Conservation (phyloP, 2,113 vertebrate species). For the Megalops atlanticus region DNA sequence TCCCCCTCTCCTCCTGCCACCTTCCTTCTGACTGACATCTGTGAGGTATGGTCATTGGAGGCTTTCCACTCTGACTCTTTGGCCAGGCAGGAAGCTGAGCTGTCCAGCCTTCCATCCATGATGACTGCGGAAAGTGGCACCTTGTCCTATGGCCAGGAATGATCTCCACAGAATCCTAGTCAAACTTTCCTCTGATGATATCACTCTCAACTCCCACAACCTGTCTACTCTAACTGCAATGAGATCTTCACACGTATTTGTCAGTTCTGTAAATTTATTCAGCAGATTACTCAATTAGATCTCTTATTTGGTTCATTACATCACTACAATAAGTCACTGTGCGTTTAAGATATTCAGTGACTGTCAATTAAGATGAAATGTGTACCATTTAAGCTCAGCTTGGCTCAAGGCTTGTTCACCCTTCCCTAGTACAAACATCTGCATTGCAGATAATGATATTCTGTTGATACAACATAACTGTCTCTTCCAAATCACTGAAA, state of each 20-base stretch:
- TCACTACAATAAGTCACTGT: neutral
- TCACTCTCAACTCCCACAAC: neutral
- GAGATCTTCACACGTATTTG: too few relatives aligned
- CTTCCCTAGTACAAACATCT: neutral
- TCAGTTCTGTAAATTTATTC: too few relatives aligned
- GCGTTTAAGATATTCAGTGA: neutral
- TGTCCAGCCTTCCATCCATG: neutral
- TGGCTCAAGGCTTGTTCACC: neutral
- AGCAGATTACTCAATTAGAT: too few relatives aligned
- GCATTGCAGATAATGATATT: neutral
- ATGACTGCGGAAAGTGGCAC: neutral
- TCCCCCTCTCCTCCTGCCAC: too few relatives aligned
- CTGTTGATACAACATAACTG: neutral
- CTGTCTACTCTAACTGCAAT: neutral
- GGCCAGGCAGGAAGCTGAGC: neutral
- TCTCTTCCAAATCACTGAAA: too few relatives aligned
- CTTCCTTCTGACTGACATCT: too few relatives aligned
- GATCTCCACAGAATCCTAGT: neutral
- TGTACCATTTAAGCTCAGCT: neutral
- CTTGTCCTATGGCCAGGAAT: neutral
- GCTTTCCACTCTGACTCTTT: too few relatives aligned
- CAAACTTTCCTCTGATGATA: neutral
- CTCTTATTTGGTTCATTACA: neutral
- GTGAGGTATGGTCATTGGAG: too few relatives aligned
- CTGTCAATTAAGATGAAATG: neutral